Evolutionary conservation across 2,888 invertebrate genomes (phyloP).

Genomic region (Gastrophysa polygoni): DNA sequence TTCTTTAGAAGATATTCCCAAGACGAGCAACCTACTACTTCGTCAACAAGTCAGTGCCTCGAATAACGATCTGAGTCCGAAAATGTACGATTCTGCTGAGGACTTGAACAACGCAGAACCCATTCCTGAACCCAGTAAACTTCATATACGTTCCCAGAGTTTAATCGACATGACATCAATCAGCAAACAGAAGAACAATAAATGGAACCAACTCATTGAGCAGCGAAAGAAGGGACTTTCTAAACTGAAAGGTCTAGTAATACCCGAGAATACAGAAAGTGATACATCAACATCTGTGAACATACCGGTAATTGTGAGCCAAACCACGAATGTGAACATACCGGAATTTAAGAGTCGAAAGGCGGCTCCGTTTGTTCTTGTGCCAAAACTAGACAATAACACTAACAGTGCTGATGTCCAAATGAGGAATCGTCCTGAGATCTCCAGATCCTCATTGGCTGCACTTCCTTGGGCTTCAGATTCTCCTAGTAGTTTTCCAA

Average conservation of each 20-base stretch:
- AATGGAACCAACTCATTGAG: slow-evolving; percentile 77
- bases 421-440: slow-evolving; percentile 31
- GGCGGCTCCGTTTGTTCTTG: slow-evolving; percentile 44
- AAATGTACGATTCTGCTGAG: slow-evolving; percentile 39
- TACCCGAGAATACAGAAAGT: slow-evolving; percentile 72
- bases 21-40: slow-evolving; percentile 26
- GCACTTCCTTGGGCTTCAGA: slow-evolving; percentile 53
- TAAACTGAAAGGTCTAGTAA: slow-evolving; percentile 85
- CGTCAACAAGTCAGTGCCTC: slow-evolving; percentile 40
- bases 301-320: slow-evolving; percentile 82
- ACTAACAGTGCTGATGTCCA: slow-evolving; percentile 27
- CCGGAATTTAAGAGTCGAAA: slow-evolving; percentile 78
- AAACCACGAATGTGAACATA: slow-evolving; percentile 67
- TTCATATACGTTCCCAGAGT: slow-evolving; percentile 61
- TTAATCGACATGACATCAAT: slow-evolving; percentile 57
- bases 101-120: slow-evolving; percentile 33
- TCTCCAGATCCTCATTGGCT: slow-evolving; percentile 41
- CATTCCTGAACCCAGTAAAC: slow-evolving; percentile 35
- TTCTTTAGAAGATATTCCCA: slow-evolving; percentile 27
- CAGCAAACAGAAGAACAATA: slow-evolving; percentile 51
- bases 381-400: slow-evolving; percentile 37
- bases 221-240: slow-evolving; percentile 82
- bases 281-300: slow-evolving; percentile 67
- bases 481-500: slow-evolving; percentile 68
- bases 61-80: slow-evolving; percentile 43